Evolutionary conservation across 2,888 invertebrate genomes (phyloP).

Genomic region (Phalera bucephala): DNA sequence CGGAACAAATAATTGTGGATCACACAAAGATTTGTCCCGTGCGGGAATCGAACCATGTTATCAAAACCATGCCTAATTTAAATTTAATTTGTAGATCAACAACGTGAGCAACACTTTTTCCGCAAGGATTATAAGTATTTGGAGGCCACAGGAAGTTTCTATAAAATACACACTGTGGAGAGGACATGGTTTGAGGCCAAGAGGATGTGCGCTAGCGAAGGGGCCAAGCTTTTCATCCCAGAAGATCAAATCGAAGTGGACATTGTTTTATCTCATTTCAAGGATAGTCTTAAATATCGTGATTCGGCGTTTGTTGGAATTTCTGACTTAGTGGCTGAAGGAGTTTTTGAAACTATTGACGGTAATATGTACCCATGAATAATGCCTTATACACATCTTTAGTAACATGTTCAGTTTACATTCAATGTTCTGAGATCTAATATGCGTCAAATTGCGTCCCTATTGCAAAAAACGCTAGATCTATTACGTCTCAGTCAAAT

Average conservation of each 20-base stretch:
- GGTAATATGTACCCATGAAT: too few species aligned
- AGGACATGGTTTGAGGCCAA: conserved; percentile 54
- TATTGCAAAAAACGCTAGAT: too few species aligned
- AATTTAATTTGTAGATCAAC: conserved; percentile 39
- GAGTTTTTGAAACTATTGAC: conserved; percentile 51
- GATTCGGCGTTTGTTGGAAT: neutral
- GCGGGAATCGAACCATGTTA: too few species aligned
- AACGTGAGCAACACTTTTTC: conserved; percentile 49
- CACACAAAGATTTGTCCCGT: too few species aligned
- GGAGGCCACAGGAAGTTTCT: conserved; percentile 47
- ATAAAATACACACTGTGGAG: conserved; percentile 58
- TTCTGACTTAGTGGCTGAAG: conserved; percentile 25
- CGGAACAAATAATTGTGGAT: too few species aligned
- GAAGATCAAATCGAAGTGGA: conserved; percentile 47
- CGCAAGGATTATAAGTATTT: conserved; percentile 59
- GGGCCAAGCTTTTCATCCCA: conserved; percentile 56
- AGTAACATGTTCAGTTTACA: too few species aligned
- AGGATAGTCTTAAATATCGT: too few species aligned
- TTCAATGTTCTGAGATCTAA: too few species aligned
- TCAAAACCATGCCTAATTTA: too few species aligned
- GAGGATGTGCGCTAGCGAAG: conserved; percentile 50
- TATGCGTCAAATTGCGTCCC: too few species aligned
- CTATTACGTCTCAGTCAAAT: too few species aligned
- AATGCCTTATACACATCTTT: too few species aligned
- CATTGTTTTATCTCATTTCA: conserved; percentile 30